Conservation (phyloP, 2,888 invertebrate species). For the Julus scanicus region DNA sequence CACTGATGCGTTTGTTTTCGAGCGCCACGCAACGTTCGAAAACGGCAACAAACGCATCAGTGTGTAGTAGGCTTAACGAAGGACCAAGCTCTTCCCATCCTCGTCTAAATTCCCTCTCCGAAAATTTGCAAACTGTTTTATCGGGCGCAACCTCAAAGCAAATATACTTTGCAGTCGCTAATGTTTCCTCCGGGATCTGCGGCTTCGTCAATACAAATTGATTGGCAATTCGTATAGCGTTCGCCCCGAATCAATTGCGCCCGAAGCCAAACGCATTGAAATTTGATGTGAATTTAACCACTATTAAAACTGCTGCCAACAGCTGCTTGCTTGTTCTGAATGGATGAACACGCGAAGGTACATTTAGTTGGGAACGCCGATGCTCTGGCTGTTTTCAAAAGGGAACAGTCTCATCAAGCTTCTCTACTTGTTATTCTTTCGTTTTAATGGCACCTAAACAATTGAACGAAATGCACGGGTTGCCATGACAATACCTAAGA, state of each 20-base stretch:
- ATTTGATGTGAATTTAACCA: constrained; percentile 39
- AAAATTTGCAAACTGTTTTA: constrained; percentile 39
- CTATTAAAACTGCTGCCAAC: constrained; percentile 38
- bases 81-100: background rate
- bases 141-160: constrained; percentile 42
- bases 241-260: background rate
- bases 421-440: background rate
- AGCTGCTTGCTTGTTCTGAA: constrained; percentile 37
- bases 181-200: constrained; percentile 42
- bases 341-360: constrained; percentile 13
- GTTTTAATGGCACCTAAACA: constrained; percentile 24
- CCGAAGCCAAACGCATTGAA: constrained; percentile 8
- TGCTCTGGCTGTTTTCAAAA: background rate
- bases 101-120: constrained; percentile 27
- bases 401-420: background rate
- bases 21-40: too few relatives aligned
- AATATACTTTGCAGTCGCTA: constrained; percentile 35
- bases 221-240: constrained; percentile 29
- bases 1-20: too few relatives aligned
- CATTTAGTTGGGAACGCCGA: background rate
- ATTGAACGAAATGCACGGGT: background rate
- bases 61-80: too few relatives aligned
- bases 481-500: background rate
- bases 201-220: constrained; percentile 42
- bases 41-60: too few relatives aligned